Percentiles rank a stretch among this genome's conserved stretches.
These are phyloP conservation scores for Ganaspis brasiliensis DNA, from an alignment of 2,888 invertebrate genomes.

Conservation along the genomic window DNA sequence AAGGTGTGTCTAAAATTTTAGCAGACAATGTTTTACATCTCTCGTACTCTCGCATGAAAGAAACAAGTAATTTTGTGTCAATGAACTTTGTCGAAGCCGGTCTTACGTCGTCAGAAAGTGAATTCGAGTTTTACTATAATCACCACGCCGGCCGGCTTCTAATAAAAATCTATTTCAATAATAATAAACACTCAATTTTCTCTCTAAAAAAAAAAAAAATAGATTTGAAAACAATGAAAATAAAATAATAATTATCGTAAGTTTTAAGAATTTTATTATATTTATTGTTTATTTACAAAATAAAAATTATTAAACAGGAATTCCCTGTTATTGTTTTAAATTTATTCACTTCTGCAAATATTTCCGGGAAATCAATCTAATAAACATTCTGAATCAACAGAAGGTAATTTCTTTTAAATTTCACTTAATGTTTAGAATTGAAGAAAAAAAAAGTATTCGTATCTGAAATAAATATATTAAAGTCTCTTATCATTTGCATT, in stretches of 20 bases:
- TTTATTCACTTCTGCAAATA: too few relatives aligned
- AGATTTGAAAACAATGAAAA: too few relatives aligned
- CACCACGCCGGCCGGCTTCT: constrained; percentile 5
- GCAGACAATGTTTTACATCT: constrained; percentile 15
- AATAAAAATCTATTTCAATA: constrained; percentile 23
- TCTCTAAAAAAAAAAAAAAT: neutral
- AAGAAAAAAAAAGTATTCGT: neutral
- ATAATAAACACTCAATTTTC: neutral
- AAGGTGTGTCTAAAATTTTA: constrained; percentile 36
- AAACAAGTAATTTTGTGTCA: constrained; percentile 64
- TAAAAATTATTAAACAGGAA: too few relatives aligned
- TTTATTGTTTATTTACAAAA: too few relatives aligned
- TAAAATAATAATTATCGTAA: too few relatives aligned
- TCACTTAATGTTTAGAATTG: neutral
- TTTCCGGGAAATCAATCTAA: too few relatives aligned
- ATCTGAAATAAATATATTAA: constrained; percentile 15
- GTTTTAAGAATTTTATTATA: too few relatives aligned
- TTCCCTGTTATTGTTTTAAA: too few relatives aligned
- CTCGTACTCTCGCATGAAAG: constrained; percentile 50
- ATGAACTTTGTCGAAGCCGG: constrained; percentile 66
- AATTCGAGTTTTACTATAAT: constrained; percentile 37
- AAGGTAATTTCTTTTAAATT: neutral
- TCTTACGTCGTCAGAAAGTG: constrained; percentile 45
- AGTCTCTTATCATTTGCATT: constrained; percentile 20
- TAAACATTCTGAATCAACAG: too few relatives aligned